Evolutionary conservation across 2,888 invertebrate species (phyloP), one percentile per base, ranked within the genome.

Genomic region (Cryptops parisi): DNA sequence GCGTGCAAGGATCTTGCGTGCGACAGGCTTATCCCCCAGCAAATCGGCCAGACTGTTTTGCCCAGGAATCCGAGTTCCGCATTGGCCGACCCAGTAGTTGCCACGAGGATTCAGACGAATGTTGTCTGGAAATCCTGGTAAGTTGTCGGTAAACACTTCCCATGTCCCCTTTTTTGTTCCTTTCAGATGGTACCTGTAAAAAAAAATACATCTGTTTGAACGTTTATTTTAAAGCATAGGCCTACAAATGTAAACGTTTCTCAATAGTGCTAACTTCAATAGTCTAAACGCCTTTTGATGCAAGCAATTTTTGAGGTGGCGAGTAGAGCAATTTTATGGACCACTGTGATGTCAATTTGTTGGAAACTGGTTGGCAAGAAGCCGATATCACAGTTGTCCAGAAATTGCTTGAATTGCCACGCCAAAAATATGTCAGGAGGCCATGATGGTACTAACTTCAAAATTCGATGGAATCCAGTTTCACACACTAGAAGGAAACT

Each of bases 401-500:
- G n/a, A n/a, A n/a, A n/a, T n/a, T n/a, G n/a, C n/a, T n/a, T n/a
- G n/a, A n/a, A n/a, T n/a, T n/a, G n/a, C n/a, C n/a, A n/a, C n/a
- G n/a, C n/a, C n/a, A n/a, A n/a, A n/a, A n/a, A n/a, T n/a, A n/a
- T n/a, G n/a, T n/a, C n/a, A n/a, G n/a, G n/a, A n/a, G n/a, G n/a
- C n/a, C n/a, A n/a, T n/a, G n/a, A n/a, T n/a, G n/a, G n/a, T 15
- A 47, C 59, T 58, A 62, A 71, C 71, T 84, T 83, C 3, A 75
- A 63, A n/a, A 94, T 70, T 58, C 84, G 76, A 52, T 39, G 19
- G 3, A 70, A 71, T 2, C 68, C 64, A 0, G 82, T 79, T 70
- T 96, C 96, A 1, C 79, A 70, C 1, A 93, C 78, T 24, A 97
- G 68, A 2, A 96, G 65, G 63, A 83, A 88, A 55, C 84, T 80